Percentiles rank a stretch among this genome's conserved stretches.
Conservation (phyloP, 2,888 invertebrate species). For the Apomyelois bistriatella region DNA sequence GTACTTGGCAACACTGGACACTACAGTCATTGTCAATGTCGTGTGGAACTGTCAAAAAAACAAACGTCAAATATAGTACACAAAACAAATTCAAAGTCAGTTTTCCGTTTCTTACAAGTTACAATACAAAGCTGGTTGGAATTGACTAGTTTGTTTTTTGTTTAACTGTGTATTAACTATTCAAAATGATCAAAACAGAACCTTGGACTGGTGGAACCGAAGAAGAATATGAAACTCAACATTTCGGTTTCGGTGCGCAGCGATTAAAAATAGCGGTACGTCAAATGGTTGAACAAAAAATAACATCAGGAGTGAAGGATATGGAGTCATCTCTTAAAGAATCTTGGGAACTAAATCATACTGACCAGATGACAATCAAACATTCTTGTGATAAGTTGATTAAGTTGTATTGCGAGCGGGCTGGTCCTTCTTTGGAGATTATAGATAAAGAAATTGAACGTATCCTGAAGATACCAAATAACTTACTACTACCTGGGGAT, state of each 20-base stretch:
- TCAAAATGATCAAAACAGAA: slow-evolving; percentile 51
- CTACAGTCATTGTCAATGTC: too few relatives aligned
- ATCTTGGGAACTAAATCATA: slow-evolving; percentile 59
- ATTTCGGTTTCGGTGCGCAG: slow-evolving; percentile 71
- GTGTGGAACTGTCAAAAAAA: too few relatives aligned
- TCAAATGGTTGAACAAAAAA: slow-evolving; percentile 69
- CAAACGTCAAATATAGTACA: too few relatives aligned
- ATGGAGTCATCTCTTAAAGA: slow-evolving; percentile 61
- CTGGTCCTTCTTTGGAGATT: slow-evolving; percentile 50
- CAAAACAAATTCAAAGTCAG: too few relatives aligned
- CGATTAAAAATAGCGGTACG: slow-evolving; percentile 65
- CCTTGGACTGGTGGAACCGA: slow-evolving; percentile 64
- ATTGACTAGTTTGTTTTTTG: neutral
- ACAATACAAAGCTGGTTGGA: neutral
- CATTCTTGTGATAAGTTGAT: slow-evolving; percentile 62
- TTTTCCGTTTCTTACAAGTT: neutral
- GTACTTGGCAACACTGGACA: too few relatives aligned
- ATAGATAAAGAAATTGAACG: slow-evolving; percentile 65
- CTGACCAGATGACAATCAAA: slow-evolving; percentile 55
- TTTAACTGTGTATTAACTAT: neutral
- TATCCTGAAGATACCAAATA: slow-evolving; percentile 55
- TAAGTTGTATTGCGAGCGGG: slow-evolving; percentile 57
- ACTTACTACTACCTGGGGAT: slow-evolving; percentile 62
- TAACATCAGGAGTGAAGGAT: slow-evolving; percentile 56
- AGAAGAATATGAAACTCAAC: slow-evolving; percentile 74